Conservation (phyloP, 1,140 invertebrate genomes). For the Asobara japonica region DNA sequence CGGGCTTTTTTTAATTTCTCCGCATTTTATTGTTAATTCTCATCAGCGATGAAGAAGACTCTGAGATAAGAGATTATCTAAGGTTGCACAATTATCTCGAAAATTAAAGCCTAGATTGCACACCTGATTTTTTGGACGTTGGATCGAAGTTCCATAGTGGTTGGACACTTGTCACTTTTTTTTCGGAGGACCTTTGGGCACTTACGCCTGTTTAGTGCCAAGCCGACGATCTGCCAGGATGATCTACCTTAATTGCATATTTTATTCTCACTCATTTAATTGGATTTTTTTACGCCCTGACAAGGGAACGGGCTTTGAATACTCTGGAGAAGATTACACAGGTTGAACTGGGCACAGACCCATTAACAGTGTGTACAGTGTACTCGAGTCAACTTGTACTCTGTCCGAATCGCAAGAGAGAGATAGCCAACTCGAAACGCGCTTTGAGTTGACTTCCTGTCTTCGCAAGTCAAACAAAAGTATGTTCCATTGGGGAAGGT, state of each 20-base stretch:
- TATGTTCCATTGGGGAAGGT: too few species aligned
- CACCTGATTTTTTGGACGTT: too few species aligned
- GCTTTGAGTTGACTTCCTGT: slow-evolving; percentile 6
- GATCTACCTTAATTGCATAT: not conserved
- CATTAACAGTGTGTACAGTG: slow-evolving; percentile 52
- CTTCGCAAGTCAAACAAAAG: not conserved
- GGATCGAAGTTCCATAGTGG: too few species aligned
- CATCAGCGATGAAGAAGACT: not conserved
- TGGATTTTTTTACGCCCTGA: not conserved
- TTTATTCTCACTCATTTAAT: not conserved
- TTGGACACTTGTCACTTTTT: too few species aligned
- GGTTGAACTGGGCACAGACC: slow-evolving; percentile 32
- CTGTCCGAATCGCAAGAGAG: slow-evolving; percentile 13
- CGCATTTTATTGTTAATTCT: not conserved
- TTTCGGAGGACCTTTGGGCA: too few species aligned
- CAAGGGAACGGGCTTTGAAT: not conserved
- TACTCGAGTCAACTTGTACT: slow-evolving; percentile 49
- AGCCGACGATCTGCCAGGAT: too few species aligned
- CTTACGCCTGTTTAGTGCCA: too few species aligned
- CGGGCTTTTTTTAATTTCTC: not conserved
- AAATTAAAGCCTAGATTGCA: too few species aligned
- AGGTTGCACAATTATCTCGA: too few species aligned
- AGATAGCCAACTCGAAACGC: not conserved
- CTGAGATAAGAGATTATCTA: not conserved
- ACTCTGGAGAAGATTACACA: slow-evolving; percentile 36